Evolutionary conservation across 2,888 invertebrate genomes (phyloP).

Genomic region (Drosophila siamana): DNA sequence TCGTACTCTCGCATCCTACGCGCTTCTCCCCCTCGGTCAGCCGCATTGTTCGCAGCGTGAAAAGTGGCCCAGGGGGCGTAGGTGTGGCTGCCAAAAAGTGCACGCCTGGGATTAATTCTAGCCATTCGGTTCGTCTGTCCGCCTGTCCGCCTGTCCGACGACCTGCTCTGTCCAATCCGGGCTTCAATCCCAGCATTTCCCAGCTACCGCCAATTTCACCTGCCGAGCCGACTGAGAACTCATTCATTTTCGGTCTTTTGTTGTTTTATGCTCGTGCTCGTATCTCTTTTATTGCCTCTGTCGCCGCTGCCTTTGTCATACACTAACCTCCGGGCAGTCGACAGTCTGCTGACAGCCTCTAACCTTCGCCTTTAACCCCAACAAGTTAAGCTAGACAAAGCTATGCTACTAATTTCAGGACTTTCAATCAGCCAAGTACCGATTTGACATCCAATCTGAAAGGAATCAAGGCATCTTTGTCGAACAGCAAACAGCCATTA

Average conservation of each 20-base stretch:
- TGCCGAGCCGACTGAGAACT: conserved; percentile 25
- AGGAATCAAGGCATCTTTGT: neutral
- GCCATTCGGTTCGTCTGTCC: conserved; percentile 21
- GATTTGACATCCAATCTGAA: neutral
- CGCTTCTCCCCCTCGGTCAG: neutral
- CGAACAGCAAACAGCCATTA: neutral
- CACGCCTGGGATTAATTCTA: conserved; percentile 71
- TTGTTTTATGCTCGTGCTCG: conserved; percentile 59
- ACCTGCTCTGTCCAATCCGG: neutral
- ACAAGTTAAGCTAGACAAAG: conserved; percentile 10
- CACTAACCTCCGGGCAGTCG: conserved; percentile 25
- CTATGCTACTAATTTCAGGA: neutral
- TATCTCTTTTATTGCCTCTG: conserved; percentile 69
- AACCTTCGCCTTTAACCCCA: neutral
- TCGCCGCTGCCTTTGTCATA: conserved; percentile 44
- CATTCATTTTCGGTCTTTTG: conserved; percentile 71
- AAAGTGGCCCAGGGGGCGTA: conserved; percentile 22
- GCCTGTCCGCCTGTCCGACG: neutral
- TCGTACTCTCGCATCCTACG: conserved; percentile 32
- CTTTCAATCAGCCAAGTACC: neutral
- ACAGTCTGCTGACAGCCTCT: conserved; percentile 11
- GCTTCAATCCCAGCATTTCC: conserved; percentile 10
- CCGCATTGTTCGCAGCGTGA: conserved; percentile 34
- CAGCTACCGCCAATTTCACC: conserved; percentile 13
- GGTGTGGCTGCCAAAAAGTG: conserved; percentile 55